These are phyloP conservation scores for Amphiura filiformis DNA, from an alignment of 35 echinoderm and acorn worm genomes.

Conservation along the genomic window DNA sequence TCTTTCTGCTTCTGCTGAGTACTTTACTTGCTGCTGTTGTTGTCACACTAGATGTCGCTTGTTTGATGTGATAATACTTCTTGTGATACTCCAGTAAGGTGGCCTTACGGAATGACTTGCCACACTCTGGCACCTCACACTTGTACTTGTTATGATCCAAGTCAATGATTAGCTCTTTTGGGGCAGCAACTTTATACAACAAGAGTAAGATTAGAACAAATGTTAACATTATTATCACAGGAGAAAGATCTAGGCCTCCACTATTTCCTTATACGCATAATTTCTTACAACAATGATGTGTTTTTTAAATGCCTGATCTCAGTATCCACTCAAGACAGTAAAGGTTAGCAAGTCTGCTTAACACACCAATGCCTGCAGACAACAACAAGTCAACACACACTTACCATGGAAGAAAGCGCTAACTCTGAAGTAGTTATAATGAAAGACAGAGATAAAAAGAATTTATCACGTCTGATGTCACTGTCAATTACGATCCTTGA, in stretches of 20 bases:
- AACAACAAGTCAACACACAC: too few species aligned
- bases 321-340: background rate
- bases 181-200: slow-evolving; percentile 83
- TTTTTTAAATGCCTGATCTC: background rate
- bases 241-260: too few species aligned
- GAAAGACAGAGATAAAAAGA: too few species aligned
- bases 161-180: slow-evolving; percentile 91
- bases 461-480: too few species aligned
- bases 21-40: slow-evolving; percentile 38
- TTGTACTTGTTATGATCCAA: slow-evolving; percentile 98
- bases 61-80: slow-evolving; percentile 87
- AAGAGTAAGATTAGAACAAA: background rate
- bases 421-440: too few species aligned
- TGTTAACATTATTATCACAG: background rate
- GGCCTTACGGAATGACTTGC: slow-evolving; percentile 87
- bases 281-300: background rate
- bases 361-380: too few species aligned
- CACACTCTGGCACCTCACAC: slow-evolving; percentile 78
- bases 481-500: too few species aligned
- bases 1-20: slow-evolving; percentile 43
- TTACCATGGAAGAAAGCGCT: too few species aligned
- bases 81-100: slow-evolving; percentile 86
- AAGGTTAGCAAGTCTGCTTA: background rate
- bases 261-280: background rate
- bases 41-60: slow-evolving; percentile 17